Conservation (phyloP, 2,113 vertebrate species). For the Columbina picui region DNA sequence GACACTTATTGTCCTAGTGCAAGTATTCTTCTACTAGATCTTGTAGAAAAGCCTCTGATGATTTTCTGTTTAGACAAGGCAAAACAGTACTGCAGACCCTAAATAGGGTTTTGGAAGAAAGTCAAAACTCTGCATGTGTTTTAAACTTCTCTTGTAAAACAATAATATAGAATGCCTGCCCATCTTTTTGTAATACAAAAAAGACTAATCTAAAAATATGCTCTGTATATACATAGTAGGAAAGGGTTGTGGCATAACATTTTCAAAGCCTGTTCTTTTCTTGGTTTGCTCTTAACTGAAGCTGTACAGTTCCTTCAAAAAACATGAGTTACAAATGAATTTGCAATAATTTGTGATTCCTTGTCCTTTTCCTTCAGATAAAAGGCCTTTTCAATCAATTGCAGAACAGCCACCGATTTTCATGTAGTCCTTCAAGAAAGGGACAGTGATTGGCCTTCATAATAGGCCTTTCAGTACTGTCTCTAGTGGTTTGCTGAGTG, state of each 20-base stretch:
- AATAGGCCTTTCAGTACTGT: conserved; percentile 15
- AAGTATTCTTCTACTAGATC: conserved; percentile 18
- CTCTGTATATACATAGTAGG: neutral
- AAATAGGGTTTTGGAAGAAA: conserved; percentile 64
- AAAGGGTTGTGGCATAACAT: conserved; percentile 6
- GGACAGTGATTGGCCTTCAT: neutral
- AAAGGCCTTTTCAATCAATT: conserved; percentile 35
- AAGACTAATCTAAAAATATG: conserved; percentile 23
- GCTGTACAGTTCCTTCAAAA: conserved; percentile 48
- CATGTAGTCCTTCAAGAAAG: conserved; percentile 46
- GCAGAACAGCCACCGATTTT: conserved; percentile 35
- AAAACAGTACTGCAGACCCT: conserved; percentile 22
- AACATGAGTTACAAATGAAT: conserved; percentile 13
- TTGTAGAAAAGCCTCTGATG: conserved; percentile 23
- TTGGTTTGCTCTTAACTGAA: conserved; percentile 30
- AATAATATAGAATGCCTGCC: conserved; percentile 5
- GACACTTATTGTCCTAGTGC: neutral
- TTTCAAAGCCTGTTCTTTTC: conserved; percentile 43
- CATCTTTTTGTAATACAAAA: neutral
- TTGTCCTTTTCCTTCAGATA: conserved; percentile 47
- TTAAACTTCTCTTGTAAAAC: conserved; percentile 42
- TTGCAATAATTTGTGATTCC: conserved; percentile 32
- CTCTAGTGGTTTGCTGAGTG: conserved; percentile 2
- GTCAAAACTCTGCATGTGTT: conserved; percentile 42
- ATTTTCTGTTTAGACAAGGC: conserved; percentile 58